Percentiles rank a stretch among this genome's conserved stretches.
phyloP scores from a whole-genome alignment of 2,797 vertebrate genomes.

The Gymnothorax reevesii region DNA sequence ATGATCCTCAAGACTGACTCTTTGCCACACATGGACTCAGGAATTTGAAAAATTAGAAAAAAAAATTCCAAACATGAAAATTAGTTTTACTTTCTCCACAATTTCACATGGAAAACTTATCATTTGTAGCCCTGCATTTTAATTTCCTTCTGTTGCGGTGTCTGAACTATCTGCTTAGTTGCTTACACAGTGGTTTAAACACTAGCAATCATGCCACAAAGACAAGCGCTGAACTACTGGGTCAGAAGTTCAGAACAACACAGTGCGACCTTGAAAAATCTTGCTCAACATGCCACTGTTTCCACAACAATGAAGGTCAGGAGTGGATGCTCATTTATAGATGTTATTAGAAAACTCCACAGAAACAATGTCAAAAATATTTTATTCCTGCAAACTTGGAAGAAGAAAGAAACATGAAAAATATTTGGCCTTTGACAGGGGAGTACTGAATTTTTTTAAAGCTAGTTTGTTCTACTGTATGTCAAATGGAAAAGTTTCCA shows the following conservation, averaged over 20 bases:
- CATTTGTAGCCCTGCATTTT: constrained; percentile 5
- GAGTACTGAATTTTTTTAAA: background rate
- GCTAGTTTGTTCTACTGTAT: background rate
- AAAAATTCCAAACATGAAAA: background rate
- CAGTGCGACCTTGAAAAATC: background rate
- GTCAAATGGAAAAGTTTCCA: background rate
- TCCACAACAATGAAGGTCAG: constrained; percentile 7
- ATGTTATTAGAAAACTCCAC: background rate
- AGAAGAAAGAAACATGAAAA: background rate
- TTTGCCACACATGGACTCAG: background rate
- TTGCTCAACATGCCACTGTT: background rate
- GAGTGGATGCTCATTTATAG: background rate
- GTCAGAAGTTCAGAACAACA: background rate
- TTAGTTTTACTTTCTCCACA: constrained; percentile 13
- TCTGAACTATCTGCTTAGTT: background rate
- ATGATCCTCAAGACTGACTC: background rate
- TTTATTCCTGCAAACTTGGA: background rate
- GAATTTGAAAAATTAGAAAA: background rate
- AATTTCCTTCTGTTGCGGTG: background rate
- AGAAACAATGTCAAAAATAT: background rate
- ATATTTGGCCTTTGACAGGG: background rate
- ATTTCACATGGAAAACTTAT: background rate
- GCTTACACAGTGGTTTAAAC: background rate
- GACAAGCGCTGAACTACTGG: background rate
- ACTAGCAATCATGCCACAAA: background rate